A percentile compares a stretch with the other conserved stretches of the same genome.
Conservation (phyloP, 2,113 vertebrate species). For the Ammodytes dubius region DNA sequence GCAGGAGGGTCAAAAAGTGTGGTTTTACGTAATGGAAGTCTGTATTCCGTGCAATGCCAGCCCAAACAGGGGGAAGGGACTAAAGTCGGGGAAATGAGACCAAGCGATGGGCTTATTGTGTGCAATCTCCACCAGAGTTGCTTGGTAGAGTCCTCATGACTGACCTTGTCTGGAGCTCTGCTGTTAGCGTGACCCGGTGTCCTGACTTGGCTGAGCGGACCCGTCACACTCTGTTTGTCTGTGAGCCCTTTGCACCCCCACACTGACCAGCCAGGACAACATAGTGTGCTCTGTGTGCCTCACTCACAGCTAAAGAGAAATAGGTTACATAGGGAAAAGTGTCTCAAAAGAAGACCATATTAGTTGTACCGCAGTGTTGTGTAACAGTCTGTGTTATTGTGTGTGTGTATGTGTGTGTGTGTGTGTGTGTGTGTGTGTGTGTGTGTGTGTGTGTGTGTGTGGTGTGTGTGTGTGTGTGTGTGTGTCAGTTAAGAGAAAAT, state of each 20-base stretch:
- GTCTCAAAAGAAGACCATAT: neutral
- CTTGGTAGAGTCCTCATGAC: conserved; percentile 62
- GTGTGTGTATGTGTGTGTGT: neutral
- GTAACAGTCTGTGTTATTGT: neutral
- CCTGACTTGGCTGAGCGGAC: conserved; percentile 50
- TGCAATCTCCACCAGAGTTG: conserved; percentile 56
- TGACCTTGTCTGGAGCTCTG: conserved; percentile 68
- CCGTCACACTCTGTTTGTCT: conserved; percentile 60
- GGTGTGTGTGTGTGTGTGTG: neutral
- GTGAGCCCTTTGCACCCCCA: neutral
- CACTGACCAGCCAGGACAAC: neutral
- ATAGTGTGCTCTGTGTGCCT: conserved; percentile 17
- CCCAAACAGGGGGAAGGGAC: neutral
- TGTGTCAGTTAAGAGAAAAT: neutral
- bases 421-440: neutral
- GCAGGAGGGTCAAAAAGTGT: too few species aligned
- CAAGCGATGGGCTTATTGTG: conserved; percentile 45
- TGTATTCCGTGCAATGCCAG: too few species aligned
- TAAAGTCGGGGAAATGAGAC: conserved; percentile 33
- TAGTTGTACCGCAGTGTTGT: neutral
- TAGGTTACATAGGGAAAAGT: neutral
- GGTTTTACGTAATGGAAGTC: too few species aligned
- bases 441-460: neutral
- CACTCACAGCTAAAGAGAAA: conserved; percentile 22
- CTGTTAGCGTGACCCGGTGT: conserved; percentile 55